Base-by-base conservation (phyloP, 2,888 invertebrate genomes). In the Galeopsomyia nigrocyanea region DNA sequence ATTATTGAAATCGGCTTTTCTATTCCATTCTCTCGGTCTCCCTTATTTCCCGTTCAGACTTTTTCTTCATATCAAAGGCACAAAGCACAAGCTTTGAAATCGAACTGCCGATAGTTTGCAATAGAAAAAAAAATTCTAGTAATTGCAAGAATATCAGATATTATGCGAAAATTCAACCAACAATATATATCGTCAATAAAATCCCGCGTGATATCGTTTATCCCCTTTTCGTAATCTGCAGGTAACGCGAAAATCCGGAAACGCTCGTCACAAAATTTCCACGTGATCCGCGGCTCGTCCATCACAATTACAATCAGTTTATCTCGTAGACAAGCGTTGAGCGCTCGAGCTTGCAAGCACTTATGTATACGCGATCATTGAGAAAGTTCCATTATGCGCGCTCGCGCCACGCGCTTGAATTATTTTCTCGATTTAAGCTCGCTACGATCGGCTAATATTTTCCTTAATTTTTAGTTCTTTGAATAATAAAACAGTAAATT, bases 281-380 rank as follows among this genome's bases (percentile, higher is more conserved):
- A 80, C 82, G 81, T 82, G 83, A 83, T 82, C 81, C 80, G 26
- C 77, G 76, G 26, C 61, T 79, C 80, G 80, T 81, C 79, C 71
- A 76, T 78, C 76, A 79, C 83, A 83, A 84, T 84, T 83, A 83
- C 81, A 79, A 81, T 80, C 78, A 83, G 82, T 84, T 84, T 82
- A 82, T 80, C 80, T 79, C 50, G 31, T 22, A 17, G 39, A 46
- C 64, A n/a, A 50, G 31, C 51, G 81, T 82, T 80, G 82, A 80
- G 79, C 74, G 79, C 80, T 75, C 77, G 78, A 76, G 77, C 76
- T 69, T 57, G 73, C 26, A 26, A 7, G 50, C 16, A 16, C 51
- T 19, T 3, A 26, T 26, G 10, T 19, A 26, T 26, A 19, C 60
- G 13, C 31, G 19, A 9, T 47, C 51, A 49, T 47, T 13, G 5